These are phyloP conservation scores for Anguilla obscura DNA, from an alignment of 2,797 vertebrate genomes.

Conservation along the genomic window DNA sequence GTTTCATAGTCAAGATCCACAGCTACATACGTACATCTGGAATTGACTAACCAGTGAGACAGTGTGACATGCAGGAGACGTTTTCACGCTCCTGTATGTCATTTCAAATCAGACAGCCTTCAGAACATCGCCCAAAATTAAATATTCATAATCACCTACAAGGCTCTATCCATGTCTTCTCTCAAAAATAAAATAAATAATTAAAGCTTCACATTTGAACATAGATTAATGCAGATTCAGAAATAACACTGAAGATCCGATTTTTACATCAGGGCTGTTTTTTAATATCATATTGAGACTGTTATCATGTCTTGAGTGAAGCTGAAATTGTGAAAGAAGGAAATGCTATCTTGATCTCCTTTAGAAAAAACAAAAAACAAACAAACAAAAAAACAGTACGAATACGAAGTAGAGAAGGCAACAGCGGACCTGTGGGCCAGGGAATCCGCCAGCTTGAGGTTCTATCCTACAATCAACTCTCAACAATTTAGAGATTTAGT, in stretches of 20 bases:
- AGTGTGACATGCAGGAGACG: background rate
- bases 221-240: too few relatives aligned
- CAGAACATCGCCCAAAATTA: conserved; percentile 53
- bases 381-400: too few relatives aligned
- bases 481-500: background rate
- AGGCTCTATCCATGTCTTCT: background rate
- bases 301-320: too few relatives aligned
- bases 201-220: background rate
- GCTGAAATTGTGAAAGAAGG: too few relatives aligned
- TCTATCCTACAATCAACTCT: background rate
- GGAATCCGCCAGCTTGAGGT: background rate
- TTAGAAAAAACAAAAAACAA: too few relatives aligned
- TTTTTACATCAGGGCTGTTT: too few relatives aligned
- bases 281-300: too few relatives aligned
- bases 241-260: too few relatives aligned
- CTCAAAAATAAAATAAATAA: background rate
- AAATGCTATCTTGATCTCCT: too few relatives aligned
- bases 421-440: background rate
- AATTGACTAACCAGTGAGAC: conserved; percentile 40
- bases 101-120: conserved; percentile 51
- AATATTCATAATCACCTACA: background rate
- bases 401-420: background rate
- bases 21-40: conserved; percentile 24
- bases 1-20: conserved; percentile 28
- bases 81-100: conserved; percentile 44